Percentiles rank a stretch among this genome's conserved stretches.
Evolutionary conservation across 2,113 vertebrate species (phyloP).

Genomic region (Hiodon alosoides): DNA sequence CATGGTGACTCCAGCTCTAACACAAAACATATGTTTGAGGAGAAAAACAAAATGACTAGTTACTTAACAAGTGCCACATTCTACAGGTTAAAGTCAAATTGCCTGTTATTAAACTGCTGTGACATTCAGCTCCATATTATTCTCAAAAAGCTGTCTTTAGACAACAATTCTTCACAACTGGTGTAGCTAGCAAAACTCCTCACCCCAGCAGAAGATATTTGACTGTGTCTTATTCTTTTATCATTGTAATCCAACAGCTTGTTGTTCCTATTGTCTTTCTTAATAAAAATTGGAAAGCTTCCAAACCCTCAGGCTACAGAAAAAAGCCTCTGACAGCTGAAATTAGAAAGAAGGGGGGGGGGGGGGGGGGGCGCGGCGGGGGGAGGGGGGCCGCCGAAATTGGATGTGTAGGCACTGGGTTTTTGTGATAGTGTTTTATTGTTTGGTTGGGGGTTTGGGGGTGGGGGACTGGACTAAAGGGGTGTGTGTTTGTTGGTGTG

Average conservation of each 20-base stretch:
- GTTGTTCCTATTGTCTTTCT: conserved; percentile 13
- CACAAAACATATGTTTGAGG: conserved; percentile 14
- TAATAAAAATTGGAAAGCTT: conserved; percentile 18
- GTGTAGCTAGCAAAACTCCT: conserved; percentile 10
- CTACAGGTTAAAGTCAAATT: conserved; percentile 3
- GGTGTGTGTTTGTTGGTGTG: too few relatives aligned
- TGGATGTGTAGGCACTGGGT: too few relatives aligned
- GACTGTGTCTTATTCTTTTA: conserved; percentile 19
- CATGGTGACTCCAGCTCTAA: conserved; percentile 18
- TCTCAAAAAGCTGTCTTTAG: neutral
- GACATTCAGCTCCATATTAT: conserved; percentile 1
- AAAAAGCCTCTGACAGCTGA: conserved; percentile 13
- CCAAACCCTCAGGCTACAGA: conserved; percentile 14
- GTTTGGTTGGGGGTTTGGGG: too few relatives aligned
- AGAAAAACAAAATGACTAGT: conserved; percentile 11
- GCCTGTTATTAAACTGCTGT: conserved; percentile 5
- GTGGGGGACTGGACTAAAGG: too few relatives aligned
- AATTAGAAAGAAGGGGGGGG: neutral
- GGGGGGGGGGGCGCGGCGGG: too few relatives aligned
- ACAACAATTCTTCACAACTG: conserved; percentile 15
- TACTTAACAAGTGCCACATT: conserved; percentile 17
- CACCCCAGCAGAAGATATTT: neutral
- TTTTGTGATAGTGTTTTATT: too few relatives aligned
- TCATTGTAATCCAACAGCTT: conserved; percentile 22
- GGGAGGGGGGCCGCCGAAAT: too few relatives aligned